Evolutionary conservation across 2,888 invertebrate genomes (phyloP).

Genomic region (Apamea anceps): DNA sequence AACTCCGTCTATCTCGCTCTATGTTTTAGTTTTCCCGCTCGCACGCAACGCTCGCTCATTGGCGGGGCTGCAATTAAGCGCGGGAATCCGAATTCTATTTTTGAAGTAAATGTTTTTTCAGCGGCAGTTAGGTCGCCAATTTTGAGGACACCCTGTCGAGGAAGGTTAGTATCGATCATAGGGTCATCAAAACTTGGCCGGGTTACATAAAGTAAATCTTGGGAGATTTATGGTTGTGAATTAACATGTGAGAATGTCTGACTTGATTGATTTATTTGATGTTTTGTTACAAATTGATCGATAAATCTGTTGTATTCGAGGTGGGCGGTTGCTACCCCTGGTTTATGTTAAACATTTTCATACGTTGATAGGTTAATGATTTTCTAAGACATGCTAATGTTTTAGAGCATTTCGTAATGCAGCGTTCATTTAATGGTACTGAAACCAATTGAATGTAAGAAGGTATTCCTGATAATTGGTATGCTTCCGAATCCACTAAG

Average conservation of each 20-base stretch:
- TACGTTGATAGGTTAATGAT: slow-evolving; percentile 74
- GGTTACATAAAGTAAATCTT: slow-evolving; percentile 84
- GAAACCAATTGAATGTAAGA: neutral
- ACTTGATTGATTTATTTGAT: slow-evolving; percentile 87
- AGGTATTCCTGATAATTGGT: slow-evolving; percentile 1
- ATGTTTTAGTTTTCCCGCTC: slow-evolving; percentile 78
- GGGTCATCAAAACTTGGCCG: slow-evolving; percentile 75
- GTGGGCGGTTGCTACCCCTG: slow-evolving; percentile 78
- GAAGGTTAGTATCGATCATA: slow-evolving; percentile 64
- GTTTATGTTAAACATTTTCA: slow-evolving; percentile 64
- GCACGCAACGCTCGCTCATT: slow-evolving; percentile 84
- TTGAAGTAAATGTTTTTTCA: slow-evolving; percentile 89
- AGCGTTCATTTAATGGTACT: slow-evolving; percentile 17
- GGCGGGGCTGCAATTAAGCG: slow-evolving; percentile 89
- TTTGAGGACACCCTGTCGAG: slow-evolving; percentile 80
- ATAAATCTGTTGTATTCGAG: slow-evolving; percentile 77
- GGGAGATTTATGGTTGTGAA: slow-evolving; percentile 83
- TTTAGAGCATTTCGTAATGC: slow-evolving; percentile 43
- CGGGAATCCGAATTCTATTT: slow-evolving; percentile 90
- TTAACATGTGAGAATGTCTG: slow-evolving; percentile 84
- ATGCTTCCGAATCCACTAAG: neutral
- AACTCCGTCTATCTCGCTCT: slow-evolving; percentile 77
- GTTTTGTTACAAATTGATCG: slow-evolving; percentile 80
- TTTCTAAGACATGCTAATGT: slow-evolving; percentile 52
- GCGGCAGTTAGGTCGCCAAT: slow-evolving; percentile 78